phyloP scores from a whole-genome alignment of 2,888 invertebrate species.

The Synergus gifuensis region DNA sequence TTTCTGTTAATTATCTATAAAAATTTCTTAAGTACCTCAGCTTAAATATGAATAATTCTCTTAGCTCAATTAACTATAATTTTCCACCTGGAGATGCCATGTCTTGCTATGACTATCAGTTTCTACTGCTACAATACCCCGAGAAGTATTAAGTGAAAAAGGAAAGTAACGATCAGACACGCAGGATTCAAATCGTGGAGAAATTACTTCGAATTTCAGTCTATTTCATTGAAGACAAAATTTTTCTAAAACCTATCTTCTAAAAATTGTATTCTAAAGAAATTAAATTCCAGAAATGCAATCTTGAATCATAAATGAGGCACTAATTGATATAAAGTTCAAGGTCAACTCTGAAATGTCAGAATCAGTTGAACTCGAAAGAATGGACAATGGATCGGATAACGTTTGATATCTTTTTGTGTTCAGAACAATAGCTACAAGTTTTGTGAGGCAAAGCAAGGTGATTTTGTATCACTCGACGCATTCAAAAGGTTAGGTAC shows the following conservation, averaged over 20 bases:
- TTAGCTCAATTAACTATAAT: not conserved
- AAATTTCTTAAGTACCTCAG: too few species aligned
- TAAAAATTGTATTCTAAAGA: not conserved
- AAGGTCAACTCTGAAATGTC: not conserved
- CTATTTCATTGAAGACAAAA: too few species aligned
- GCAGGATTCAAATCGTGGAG: not conserved
- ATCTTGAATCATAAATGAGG: not conserved
- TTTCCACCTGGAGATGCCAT: not conserved
- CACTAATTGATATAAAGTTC: not conserved
- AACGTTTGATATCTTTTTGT: not conserved
- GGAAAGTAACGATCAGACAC: conserved; percentile 2
- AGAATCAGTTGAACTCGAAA: not conserved
- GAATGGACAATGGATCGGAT: not conserved
- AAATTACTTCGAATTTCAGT: too few species aligned
- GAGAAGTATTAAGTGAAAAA: not conserved
- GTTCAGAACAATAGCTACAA: not conserved
- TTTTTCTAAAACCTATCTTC: too few species aligned
- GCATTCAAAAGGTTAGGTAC: conserved; percentile 56
- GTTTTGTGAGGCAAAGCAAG: conserved; percentile 38
- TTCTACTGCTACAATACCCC: not conserved
- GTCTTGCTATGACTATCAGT: not conserved
- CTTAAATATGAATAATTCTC: too few species aligned
- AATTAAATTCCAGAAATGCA: not conserved
- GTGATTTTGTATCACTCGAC: conserved; percentile 56
- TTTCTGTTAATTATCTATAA: too few species aligned